Percentiles rank a stretch among this genome's conserved stretches.
Evolutionary conservation across 2,113 vertebrate species (phyloP).

Genomic region (Leptocoma aspasia): DNA sequence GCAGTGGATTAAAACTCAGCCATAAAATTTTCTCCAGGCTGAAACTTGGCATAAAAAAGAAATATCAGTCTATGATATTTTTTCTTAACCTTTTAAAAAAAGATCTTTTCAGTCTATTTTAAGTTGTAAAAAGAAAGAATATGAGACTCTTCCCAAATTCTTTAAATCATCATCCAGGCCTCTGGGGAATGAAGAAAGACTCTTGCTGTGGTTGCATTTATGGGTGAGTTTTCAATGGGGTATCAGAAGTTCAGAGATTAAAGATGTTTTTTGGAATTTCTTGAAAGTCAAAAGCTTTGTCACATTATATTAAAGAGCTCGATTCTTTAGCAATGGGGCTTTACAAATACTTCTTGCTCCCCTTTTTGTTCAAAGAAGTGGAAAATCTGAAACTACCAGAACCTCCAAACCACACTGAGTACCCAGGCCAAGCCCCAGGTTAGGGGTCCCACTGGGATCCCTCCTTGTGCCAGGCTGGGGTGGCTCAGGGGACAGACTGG

Average conservation of each 20-base stretch:
- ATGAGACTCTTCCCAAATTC: constrained; percentile 40
- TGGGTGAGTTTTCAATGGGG: constrained; percentile 26
- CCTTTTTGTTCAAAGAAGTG: not conserved
- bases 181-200: constrained; percentile 10
- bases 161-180: not conserved
- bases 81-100: not conserved
- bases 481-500: not conserved
- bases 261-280: not conserved
- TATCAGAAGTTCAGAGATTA: constrained; percentile 48
- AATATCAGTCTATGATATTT: constrained; percentile 50
- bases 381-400: not conserved
- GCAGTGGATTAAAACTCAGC: constrained; percentile 72
- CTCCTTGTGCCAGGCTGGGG: not conserved
- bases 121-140: constrained; percentile 55
- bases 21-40: constrained; percentile 76
- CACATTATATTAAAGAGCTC: not conserved
- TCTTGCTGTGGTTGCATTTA: not conserved
- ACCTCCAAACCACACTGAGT: not conserved
- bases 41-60: constrained; percentile 72
- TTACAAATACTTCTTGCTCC: not conserved
- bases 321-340: not conserved
- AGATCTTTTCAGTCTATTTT: not conserved
- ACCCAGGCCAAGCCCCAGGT: not conserved
- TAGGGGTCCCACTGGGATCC: too few relatives aligned
- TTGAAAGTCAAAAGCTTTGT: constrained; percentile 31